phyloP scores from a whole-genome alignment of 2,888 invertebrate genomes.

The Isotomurus palustris region DNA sequence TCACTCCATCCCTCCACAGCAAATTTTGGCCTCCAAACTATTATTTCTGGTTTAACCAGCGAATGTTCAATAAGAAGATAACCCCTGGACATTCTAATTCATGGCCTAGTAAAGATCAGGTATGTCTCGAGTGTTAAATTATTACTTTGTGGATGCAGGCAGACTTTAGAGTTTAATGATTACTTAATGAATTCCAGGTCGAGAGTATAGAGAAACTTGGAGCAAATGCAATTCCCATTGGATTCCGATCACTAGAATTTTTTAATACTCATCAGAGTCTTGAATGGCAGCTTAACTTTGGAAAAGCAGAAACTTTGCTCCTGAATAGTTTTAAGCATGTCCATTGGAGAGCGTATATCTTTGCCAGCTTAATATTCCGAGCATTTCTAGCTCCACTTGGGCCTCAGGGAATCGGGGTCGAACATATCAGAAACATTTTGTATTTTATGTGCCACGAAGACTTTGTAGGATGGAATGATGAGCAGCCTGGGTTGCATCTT shows the following conservation, averaged over 20 bases:
- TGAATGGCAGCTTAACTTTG: constrained; percentile 75
- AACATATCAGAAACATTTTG: constrained; percentile 61
- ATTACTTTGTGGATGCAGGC: background rate
- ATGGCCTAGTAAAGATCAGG: constrained; percentile 10
- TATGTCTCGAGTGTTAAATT: background rate
- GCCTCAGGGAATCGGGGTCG: constrained; percentile 59
- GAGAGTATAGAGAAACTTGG: constrained; percentile 62
- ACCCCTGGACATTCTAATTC: background rate
- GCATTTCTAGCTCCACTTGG: constrained; percentile 64
- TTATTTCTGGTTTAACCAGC: constrained; percentile 16
- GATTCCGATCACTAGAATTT: constrained; percentile 61
- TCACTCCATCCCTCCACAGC: constrained; percentile 33
- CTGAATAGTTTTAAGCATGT: constrained; percentile 63
- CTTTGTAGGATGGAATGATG: constrained; percentile 67
- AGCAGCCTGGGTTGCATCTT: constrained; percentile 65
- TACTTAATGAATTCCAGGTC: constrained; percentile 50
- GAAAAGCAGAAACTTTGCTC: constrained; percentile 69
- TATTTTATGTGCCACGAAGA: constrained; percentile 69
- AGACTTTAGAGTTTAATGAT: background rate
- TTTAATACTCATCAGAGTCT: constrained; percentile 60
- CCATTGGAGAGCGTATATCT: constrained; percentile 67
- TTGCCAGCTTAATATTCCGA: constrained; percentile 64
- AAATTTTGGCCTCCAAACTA: constrained; percentile 29
- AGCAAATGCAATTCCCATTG: constrained; percentile 66
- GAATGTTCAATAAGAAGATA: constrained; percentile 9